Conservation (phyloP, 1,140 invertebrate genomes). For the Lucilia sericata region DNA sequence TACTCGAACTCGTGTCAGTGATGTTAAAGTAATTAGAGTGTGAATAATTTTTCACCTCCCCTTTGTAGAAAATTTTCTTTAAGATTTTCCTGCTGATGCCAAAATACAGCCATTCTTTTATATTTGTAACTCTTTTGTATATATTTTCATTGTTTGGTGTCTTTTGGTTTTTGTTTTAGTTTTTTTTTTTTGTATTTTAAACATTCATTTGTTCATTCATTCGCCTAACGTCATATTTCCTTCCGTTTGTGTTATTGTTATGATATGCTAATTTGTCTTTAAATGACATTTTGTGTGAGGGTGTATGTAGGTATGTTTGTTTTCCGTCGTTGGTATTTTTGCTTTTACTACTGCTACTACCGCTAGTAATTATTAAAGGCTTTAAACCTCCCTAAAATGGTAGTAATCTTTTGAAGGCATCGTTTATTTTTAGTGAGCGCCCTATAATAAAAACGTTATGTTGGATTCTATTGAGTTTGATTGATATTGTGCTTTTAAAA, state of each 20-base stretch:
- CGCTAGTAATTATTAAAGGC: background rate
- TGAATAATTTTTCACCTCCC: conserved; percentile 15
- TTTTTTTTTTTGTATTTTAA: background rate
- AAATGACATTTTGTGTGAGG: conserved; percentile 9
- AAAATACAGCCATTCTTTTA: background rate
- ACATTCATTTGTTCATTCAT: conserved; percentile 6
- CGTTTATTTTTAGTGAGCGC: background rate
- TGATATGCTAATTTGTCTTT: conserved; percentile 41
- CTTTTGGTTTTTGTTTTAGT: conserved; percentile 4
- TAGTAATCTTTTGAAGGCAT: background rate
- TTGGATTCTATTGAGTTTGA: background rate
- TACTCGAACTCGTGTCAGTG: background rate
- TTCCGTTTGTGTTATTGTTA: conserved; percentile 40
- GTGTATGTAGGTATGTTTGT: background rate
- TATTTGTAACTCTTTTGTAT: conserved; percentile 17
- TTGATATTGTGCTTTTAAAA: no score
- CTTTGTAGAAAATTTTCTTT: background rate
- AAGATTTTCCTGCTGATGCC: background rate
- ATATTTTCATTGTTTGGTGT: background rate
- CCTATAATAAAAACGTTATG: background rate
- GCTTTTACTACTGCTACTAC: background rate
- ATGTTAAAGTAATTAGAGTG: conserved; percentile 40
- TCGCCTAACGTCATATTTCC: conserved; percentile 43
- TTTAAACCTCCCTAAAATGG: background rate
- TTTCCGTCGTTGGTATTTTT: background rate